Evolutionary conservation across 2,888 invertebrate genomes (phyloP), one percentile per base, ranked within the genome.

Genomic region (Stenoptilia bipunctidactyla): DNA sequence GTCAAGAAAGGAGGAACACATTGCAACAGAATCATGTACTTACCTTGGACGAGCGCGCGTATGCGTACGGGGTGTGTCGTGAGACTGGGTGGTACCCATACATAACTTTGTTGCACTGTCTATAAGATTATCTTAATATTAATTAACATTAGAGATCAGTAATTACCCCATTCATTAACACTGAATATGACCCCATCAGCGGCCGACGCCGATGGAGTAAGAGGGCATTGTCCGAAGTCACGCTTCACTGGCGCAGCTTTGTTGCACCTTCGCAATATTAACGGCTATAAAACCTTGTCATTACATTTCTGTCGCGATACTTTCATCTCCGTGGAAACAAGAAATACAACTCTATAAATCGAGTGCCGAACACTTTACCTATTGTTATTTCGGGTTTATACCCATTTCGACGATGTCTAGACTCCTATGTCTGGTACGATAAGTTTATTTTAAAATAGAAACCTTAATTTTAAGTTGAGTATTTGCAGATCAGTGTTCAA

Each of bases 251-350:
- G 67, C 58, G 80, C 82, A 58, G 66, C 70, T 72, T 71, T 82
- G 82, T 79, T 79, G 79, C 79, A 74, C 82, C 83, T 79, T 71
- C 83, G 82, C 83, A 82, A 83, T 69, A 75, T 66, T 79, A 63
- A 75, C 76, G 80, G 73, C 82, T 83, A 83, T 83, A 83, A 82
- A 83, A 82, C 77, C 65, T 76, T 77, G 80, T 73, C 77, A 71
- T 70, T 76, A 65, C 71, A 69, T 76, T 71, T 70, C 65, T 75
- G 59, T 73, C 58, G 69, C 74, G 77, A 72, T 83, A 83, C 82
- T 83, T 83, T 83, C 77, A 77, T 82, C 69, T 66, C 67, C 61
- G 64, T 67, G 53, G 65, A 71, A 75, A 68, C 68, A 62, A 70
- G 69, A 77, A 70, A 72, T 67, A 74, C 74, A 66, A 71, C 73